Conservation (phyloP, 1,140 invertebrate genomes). For the Orius laevigatus region DNA sequence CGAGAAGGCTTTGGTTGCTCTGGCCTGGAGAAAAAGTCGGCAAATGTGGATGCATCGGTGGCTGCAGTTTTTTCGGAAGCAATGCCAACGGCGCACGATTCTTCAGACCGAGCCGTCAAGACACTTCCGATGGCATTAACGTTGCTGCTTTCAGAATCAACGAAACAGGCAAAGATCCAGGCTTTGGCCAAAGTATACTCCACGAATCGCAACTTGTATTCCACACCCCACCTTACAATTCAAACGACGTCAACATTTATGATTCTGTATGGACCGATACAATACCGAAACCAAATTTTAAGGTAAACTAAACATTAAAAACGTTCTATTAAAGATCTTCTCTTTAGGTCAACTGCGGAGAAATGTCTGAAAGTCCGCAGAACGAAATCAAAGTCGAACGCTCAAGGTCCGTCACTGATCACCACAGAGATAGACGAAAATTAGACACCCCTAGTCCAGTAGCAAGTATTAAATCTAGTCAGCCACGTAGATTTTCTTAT, state of each 20-base stretch:
- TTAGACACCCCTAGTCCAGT: constrained; percentile 16
- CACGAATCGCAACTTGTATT: constrained; percentile 78
- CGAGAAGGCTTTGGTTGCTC: constrained; percentile 84
- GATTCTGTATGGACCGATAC: constrained; percentile 28
- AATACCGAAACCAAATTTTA: constrained; percentile 4
- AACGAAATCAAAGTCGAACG: constrained; percentile 23
- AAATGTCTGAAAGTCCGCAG: constrained; percentile 14
- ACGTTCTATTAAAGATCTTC: not conserved
- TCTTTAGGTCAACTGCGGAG: constrained; percentile 8
- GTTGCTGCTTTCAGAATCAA: constrained; percentile 57
- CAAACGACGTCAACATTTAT: constrained; percentile 58
- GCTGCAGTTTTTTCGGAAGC: constrained; percentile 83
- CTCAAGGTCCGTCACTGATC: constrained; percentile 27
- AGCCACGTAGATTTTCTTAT: constrained; percentile 19
- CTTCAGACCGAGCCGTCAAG: constrained; percentile 65
- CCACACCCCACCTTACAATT: constrained; percentile 71
- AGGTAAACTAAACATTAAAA: constrained; percentile 2
- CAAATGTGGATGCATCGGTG: constrained; percentile 91
- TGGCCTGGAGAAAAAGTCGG: constrained; percentile 59
- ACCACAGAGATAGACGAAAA: constrained; percentile 21
- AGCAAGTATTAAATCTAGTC: constrained; percentile 16
- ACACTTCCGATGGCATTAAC: constrained; percentile 65
- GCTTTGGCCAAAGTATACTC: constrained; percentile 86
- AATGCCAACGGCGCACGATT: constrained; percentile 74
- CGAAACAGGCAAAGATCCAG: constrained; percentile 47